A percentile compares a stretch with the other conserved stretches of the same genome.
Evolutionary conservation across 2,797 vertebrate species (phyloP).

Genomic region (Alosa sapidissima): DNA sequence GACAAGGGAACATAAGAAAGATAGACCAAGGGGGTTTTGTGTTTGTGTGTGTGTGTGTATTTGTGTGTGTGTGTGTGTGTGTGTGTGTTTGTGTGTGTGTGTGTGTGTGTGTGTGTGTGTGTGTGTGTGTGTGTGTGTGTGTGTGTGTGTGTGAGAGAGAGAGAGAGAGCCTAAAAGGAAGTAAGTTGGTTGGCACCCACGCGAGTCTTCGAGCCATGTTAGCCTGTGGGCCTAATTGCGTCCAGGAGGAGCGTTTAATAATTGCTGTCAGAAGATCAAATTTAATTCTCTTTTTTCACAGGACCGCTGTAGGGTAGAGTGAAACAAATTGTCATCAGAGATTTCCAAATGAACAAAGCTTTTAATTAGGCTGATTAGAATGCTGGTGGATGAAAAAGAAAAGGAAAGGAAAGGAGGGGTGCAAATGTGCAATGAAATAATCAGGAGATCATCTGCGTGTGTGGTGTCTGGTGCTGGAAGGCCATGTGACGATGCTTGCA

Average conservation of each 20-base stretch:
- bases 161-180: slow-evolving; percentile 44
- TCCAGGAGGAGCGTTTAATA: slow-evolving; percentile 99
- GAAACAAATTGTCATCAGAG: slow-evolving; percentile 99
- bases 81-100: neutral
- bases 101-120: slow-evolving; percentile 12
- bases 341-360: slow-evolving; percentile 97
- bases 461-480: slow-evolving; percentile 64
- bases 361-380: slow-evolving; percentile 99
- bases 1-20: slow-evolving; percentile 43
- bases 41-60: slow-evolving; percentile 3
- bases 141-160: slow-evolving; percentile 15
- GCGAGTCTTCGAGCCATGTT: slow-evolving; percentile 78
- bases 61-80: slow-evolving; percentile 33
- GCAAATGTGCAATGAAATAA: slow-evolving; percentile 79
- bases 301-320: slow-evolving; percentile 94
- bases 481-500: slow-evolving; percentile 48
- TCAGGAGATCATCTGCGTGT: slow-evolving; percentile 79
- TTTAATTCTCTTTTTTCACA: slow-evolving; percentile 98
- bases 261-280: slow-evolving; percentile 99
- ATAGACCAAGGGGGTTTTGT: slow-evolving; percentile 33
- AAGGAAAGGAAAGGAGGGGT: slow-evolving; percentile 26
- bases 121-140: slow-evolving; percentile 35
- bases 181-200: slow-evolving; percentile 66
- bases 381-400: slow-evolving; percentile 72
- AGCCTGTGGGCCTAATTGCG: slow-evolving; percentile 93